Evolutionary conservation across 1,140 invertebrate species (phyloP).

Genomic region (Macrotrachela quadricornifera): DNA sequence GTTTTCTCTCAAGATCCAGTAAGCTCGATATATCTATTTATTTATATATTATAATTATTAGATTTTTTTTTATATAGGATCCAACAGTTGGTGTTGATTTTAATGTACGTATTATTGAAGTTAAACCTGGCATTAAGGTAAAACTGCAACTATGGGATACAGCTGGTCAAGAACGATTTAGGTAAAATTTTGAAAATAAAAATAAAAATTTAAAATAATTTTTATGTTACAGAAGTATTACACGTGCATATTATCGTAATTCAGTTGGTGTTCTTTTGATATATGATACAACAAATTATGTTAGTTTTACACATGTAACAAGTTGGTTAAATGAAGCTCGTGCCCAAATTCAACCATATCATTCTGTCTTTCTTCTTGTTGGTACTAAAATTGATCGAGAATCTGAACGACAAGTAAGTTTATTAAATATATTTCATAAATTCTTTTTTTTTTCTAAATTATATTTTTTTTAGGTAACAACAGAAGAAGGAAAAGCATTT

Average conservation of each 20-base stretch:
- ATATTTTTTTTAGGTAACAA: conserved; percentile 15
- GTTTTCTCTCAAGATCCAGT: conserved; percentile 68
- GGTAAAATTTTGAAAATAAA: background rate
- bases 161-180: conserved; percentile 80
- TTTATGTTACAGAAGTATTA: conserved; percentile 38
- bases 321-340: conserved; percentile 88
- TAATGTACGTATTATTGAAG: conserved; percentile 78
- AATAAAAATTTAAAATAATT: background rate
- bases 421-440: too few species aligned
- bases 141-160: conserved; percentile 97
- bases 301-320: conserved; percentile 75
- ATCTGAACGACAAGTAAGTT: conserved; percentile 29
- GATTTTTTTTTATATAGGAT: conserved; percentile 32
- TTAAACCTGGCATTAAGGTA: conserved; percentile 66
- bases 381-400: conserved; percentile 71
- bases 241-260: conserved; percentile 89
- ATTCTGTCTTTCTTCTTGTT: conserved; percentile 62
- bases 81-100: conserved; percentile 94
- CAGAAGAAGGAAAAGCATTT: conserved; percentile 60
- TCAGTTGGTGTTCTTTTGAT: conserved; percentile 88
- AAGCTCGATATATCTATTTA: too few species aligned
- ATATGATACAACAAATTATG: conserved; percentile 81
- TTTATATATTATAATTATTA: too few species aligned
- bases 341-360: conserved; percentile 66
- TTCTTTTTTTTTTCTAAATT: too few species aligned